These are phyloP conservation scores for Euphysa ruthae DNA, from an alignment of 30 jellyfish, hydroid and myxozoan species.

Conservation along the genomic window DNA sequence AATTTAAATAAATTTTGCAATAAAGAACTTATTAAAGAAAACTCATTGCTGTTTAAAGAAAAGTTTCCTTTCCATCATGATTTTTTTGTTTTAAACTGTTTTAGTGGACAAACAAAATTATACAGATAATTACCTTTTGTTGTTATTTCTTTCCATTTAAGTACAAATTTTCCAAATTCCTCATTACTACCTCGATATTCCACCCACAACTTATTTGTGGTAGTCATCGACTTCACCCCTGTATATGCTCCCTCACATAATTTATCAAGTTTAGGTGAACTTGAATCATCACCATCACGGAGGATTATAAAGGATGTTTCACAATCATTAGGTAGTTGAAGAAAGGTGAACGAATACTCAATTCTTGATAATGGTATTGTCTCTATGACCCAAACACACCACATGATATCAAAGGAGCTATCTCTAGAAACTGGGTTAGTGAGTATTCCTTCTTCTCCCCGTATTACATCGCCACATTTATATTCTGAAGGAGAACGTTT, in stretches of 20 bases:
- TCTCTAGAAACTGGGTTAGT: neutral
- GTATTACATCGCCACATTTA: conserved; percentile 8
- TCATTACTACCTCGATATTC: neutral
- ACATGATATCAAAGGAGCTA: neutral
- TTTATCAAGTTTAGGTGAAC: conserved; percentile 5
- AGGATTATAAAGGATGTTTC: conserved; percentile 3
- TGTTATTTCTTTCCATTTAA: conserved; percentile 12
- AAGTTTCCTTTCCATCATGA: too few species aligned
- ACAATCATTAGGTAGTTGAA: conserved; percentile 23
- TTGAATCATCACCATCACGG: conserved; percentile 26
- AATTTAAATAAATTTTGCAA: neutral
- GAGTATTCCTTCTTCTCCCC: conserved; percentile 2
- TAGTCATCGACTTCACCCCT: neutral
- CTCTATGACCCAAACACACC: conserved; percentile 27
- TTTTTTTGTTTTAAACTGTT: too few species aligned
- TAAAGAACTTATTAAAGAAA: too few species aligned
- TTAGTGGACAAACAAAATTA: too few species aligned
- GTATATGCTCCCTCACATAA: too few species aligned
- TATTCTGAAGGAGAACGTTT: neutral
- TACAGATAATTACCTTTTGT: neutral
- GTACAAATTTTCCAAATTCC: neutral
- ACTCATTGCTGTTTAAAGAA: too few species aligned
- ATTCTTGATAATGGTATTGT: conserved; percentile 19
- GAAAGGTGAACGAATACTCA: neutral
- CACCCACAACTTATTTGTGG: conserved; percentile 10